A percentile compares a stretch with the other conserved stretches of the same genome.
Evolutionary conservation across 2,113 vertebrate species (phyloP).

Genomic region (Zootoca vivipara): DNA sequence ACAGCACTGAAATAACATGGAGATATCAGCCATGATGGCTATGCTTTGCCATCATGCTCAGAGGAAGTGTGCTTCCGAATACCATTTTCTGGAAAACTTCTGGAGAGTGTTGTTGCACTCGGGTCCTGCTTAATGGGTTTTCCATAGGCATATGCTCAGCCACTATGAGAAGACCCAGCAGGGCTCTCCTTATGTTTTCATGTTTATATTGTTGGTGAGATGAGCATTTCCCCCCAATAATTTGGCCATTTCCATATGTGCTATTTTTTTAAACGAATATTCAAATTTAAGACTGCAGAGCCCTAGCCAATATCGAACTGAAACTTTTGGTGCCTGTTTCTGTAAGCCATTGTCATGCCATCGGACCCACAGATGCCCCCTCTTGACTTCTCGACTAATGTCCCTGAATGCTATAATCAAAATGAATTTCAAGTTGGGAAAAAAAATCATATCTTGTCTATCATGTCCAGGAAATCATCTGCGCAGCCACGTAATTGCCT

Average conservation of each 20-base stretch:
- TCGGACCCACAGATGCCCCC: background rate
- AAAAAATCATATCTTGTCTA: background rate
- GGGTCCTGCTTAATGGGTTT: too few relatives aligned
- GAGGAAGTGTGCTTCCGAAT: too few relatives aligned
- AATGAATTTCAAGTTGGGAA: background rate
- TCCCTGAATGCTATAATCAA: slow-evolving; percentile 7
- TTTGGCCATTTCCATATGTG: too few relatives aligned
- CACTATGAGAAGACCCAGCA: too few relatives aligned
- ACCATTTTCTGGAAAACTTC: too few relatives aligned
- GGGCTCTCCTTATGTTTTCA: too few relatives aligned
- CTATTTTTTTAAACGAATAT: background rate
- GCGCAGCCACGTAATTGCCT: background rate
- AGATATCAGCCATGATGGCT: too few relatives aligned
- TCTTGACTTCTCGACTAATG: slow-evolving; percentile 27
- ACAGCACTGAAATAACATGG: background rate
- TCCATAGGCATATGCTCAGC: too few relatives aligned
- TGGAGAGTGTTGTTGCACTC: too few relatives aligned
- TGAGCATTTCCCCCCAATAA: background rate
- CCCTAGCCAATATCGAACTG: background rate
- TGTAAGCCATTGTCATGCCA: background rate
- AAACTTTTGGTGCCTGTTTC: background rate
- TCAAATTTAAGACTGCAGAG: background rate
- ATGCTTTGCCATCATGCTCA: too few relatives aligned
- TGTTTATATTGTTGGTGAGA: background rate
- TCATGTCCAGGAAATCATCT: slow-evolving; percentile 13